Evolutionary conservation across 2,797 vertebrate species (phyloP).

Genomic region (Pseudomugil tenellus): DNA sequence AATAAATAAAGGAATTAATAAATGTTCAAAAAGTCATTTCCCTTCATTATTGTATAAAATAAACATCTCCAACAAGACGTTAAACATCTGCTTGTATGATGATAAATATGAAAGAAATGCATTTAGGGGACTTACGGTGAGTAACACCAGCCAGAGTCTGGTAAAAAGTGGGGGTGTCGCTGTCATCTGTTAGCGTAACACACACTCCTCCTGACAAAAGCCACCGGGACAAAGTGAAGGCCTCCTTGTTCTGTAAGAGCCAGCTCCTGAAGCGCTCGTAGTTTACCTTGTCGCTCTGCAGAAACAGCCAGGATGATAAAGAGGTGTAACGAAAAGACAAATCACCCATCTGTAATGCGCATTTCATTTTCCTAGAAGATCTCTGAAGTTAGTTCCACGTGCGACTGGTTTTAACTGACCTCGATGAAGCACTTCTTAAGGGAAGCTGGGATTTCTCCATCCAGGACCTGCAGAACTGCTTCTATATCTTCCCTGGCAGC

Average conservation of each 20-base stretch:
- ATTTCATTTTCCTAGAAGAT: conserved; percentile 4
- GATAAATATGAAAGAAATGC: neutral
- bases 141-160: conserved; percentile 98
- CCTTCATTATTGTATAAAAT: too few species aligned
- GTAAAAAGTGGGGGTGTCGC: conserved; percentile 99
- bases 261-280: conserved; percentile 97
- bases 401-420: conserved; percentile 77
- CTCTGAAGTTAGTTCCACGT: too few species aligned
- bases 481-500: conserved; percentile 96
- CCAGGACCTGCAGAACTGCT: conserved; percentile 90
- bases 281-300: conserved; percentile 95
- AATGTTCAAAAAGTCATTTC: too few species aligned
- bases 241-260: conserved; percentile 96
- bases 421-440: conserved; percentile 95
- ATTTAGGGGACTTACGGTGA: conserved; percentile 88
- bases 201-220: conserved; percentile 95
- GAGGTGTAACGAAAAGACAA: neutral
- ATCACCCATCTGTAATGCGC: neutral
- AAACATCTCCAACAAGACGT: neutral
- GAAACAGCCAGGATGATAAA: conserved; percentile 2
- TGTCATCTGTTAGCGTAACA: conserved; percentile 97
- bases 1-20: too few species aligned
- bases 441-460: conserved; percentile 92
- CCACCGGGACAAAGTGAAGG: conserved; percentile 97
- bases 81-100: neutral